Conservation (phyloP, 2,797 vertebrate species). For the Silurus lanzhouensis region DNA sequence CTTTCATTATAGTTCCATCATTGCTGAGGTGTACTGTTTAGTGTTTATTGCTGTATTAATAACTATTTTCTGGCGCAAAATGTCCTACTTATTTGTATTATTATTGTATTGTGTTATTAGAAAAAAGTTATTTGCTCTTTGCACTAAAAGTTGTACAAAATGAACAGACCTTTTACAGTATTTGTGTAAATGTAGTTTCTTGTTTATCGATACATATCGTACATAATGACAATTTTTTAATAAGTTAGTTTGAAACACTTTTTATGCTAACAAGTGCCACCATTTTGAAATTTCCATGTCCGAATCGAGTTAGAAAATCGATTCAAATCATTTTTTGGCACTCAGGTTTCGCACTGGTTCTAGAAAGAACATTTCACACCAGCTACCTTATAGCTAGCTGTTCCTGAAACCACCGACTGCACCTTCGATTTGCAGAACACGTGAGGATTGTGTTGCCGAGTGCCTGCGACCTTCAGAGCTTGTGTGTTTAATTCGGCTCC, state of each 20-base stretch:
- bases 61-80: neutral
- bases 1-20: too few species aligned
- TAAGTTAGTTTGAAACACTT: neutral
- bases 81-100: too few species aligned
- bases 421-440: neutral
- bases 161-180: neutral
- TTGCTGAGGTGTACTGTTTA: too few species aligned
- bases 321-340: too few species aligned
- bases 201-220: neutral
- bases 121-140: neutral
- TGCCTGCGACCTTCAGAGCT: slow-evolving; percentile 56
- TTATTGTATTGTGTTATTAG: too few species aligned
- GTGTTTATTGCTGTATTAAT: neutral
- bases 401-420: neutral
- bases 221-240: neutral
- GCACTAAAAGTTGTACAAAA: neutral
- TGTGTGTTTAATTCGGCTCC: slow-evolving; percentile 57
- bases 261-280: neutral
- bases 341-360: too few species aligned
- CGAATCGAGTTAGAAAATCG: too few species aligned
- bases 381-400: neutral
- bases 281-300: neutral
- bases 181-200: neutral
- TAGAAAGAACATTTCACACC: neutral
- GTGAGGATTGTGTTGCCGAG: neutral